Percentiles rank a stretch among this genome's conserved stretches.
Evolutionary conservation across 1,140 invertebrate species (phyloP).

Genomic region (Mylabris phalerata): DNA sequence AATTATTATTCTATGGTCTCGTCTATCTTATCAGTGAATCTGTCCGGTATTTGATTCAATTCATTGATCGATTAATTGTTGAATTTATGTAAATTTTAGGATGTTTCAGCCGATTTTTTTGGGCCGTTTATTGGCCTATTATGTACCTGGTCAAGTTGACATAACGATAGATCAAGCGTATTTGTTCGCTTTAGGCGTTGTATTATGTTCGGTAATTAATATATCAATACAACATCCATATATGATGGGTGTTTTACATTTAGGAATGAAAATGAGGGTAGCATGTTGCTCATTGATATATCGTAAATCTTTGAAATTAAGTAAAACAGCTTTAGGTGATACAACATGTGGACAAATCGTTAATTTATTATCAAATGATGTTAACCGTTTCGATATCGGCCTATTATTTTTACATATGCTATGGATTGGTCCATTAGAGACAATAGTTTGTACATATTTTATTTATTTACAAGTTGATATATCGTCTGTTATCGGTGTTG

Average conservation of each 20-base stretch:
- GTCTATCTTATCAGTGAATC: slow-evolving; percentile 35
- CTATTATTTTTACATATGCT: slow-evolving; percentile 67
- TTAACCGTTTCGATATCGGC: slow-evolving; percentile 63
- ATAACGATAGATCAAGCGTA: slow-evolving; percentile 48
- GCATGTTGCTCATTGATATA: slow-evolving; percentile 67
- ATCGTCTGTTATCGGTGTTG: slow-evolving; percentile 71
- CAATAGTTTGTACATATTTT: slow-evolving; percentile 67
- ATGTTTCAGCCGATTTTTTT: slow-evolving; percentile 34
- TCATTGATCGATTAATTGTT: not conserved
- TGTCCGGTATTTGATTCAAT: slow-evolving; percentile 30
- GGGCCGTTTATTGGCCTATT: slow-evolving; percentile 34
- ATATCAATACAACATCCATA: slow-evolving; percentile 70
- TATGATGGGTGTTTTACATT: slow-evolving; percentile 66
- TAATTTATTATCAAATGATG: slow-evolving; percentile 81
- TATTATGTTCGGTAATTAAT: slow-evolving; percentile 61
- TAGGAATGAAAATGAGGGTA: slow-evolving; percentile 70
- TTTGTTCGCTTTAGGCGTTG: slow-evolving; percentile 60
- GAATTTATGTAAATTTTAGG: slow-evolving; percentile 21
- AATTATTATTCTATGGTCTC: slow-evolving; percentile 38
- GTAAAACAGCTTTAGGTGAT: slow-evolving; percentile 62
- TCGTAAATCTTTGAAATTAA: slow-evolving; percentile 66
- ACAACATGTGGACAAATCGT: slow-evolving; percentile 80
- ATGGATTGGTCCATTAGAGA: slow-evolving; percentile 78
- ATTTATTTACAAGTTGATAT: slow-evolving; percentile 72
- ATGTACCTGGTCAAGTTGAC: slow-evolving; percentile 39